Conservation (phyloP, 2,113 vertebrate species). For the Castor canadensis region DNA sequence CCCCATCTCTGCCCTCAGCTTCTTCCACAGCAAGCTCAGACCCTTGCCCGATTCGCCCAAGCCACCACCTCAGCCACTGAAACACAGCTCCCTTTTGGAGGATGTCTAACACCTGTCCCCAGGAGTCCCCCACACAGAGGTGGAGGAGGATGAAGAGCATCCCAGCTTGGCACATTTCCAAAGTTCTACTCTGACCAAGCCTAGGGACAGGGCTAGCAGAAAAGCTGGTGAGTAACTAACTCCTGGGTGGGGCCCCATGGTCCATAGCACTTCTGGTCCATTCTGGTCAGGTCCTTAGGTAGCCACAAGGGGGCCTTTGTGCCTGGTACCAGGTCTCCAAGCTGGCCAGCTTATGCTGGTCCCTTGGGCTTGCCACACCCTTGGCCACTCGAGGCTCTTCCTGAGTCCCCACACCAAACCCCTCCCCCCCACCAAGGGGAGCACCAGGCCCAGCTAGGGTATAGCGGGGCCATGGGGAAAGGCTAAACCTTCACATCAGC, state of each 20-base stretch:
- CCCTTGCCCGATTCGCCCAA: accelerated
- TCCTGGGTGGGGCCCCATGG: accelerated
- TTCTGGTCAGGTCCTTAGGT: not conserved
- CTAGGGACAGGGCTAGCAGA: not conserved
- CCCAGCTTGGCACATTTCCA: not conserved
- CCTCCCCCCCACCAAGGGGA: too few species aligned
- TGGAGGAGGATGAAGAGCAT: not conserved
- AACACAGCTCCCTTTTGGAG: not conserved
- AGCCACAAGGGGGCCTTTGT: not conserved
- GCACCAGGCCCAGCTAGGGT: conserved; percentile 5
- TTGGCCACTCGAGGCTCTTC: not conserved
- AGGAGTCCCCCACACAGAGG: not conserved
- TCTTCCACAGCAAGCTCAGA: accelerated
- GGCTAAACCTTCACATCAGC: not conserved
- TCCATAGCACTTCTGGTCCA: not conserved
- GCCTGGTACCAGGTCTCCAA: not conserved
- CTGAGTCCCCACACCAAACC: not conserved
- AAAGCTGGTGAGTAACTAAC: conserved; percentile 22
- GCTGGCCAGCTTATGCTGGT: accelerated
- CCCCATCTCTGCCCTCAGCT: not conserved
- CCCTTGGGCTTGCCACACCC: not conserved
- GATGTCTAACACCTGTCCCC: not conserved
- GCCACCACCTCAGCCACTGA: not conserved
- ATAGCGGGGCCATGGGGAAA: not conserved
- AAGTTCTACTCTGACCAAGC: not conserved